Evolutionary conservation across 2,888 invertebrate genomes (phyloP).

Genomic region (Halocaridina rubra): DNA sequence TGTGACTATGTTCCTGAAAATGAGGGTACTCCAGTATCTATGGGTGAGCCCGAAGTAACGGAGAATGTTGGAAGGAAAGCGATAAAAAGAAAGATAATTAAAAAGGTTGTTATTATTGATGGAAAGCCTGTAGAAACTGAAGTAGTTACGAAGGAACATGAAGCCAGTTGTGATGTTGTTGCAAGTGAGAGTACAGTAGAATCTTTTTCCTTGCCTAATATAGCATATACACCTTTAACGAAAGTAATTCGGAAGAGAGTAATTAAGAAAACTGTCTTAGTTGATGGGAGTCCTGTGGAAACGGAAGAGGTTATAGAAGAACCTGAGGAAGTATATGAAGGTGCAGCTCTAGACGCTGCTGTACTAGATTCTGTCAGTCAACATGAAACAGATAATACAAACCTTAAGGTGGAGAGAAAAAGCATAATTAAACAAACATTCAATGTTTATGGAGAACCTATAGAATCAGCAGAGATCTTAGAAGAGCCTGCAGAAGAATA

Average conservation of each 20-base stretch:
- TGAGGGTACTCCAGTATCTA: not conserved
- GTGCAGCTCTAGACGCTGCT: too few relatives aligned
- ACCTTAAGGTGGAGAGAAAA: conserved; percentile 26
- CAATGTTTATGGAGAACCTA: conserved; percentile 20
- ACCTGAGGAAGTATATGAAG: conserved; percentile 48
- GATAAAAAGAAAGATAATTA: conserved; percentile 18
- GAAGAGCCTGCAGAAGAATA: conserved; percentile 3
- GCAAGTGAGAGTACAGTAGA: too few relatives aligned
- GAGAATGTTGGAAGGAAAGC: not conserved
- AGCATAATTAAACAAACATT: conserved; percentile 24
- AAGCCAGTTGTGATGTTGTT: conserved; percentile 16
- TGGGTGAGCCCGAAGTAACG: not conserved
- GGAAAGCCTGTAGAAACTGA: conserved; percentile 31
- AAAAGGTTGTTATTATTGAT: conserved; percentile 26
- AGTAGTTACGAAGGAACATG: conserved; percentile 23
- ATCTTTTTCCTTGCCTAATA: too few relatives aligned
- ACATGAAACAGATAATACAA: too few relatives aligned
- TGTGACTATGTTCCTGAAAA: not conserved
- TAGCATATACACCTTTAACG: too few relatives aligned
- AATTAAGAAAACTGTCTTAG: conserved; percentile 32
- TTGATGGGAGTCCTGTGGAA: conserved; percentile 55
- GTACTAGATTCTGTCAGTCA: too few relatives aligned
- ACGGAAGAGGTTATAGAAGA: conserved; percentile 42
- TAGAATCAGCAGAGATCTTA: not conserved
- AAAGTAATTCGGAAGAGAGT: conserved; percentile 21